Evolutionary conservation across 2,113 vertebrate species (phyloP).

Genomic region (Brachirus orientalis): DNA sequence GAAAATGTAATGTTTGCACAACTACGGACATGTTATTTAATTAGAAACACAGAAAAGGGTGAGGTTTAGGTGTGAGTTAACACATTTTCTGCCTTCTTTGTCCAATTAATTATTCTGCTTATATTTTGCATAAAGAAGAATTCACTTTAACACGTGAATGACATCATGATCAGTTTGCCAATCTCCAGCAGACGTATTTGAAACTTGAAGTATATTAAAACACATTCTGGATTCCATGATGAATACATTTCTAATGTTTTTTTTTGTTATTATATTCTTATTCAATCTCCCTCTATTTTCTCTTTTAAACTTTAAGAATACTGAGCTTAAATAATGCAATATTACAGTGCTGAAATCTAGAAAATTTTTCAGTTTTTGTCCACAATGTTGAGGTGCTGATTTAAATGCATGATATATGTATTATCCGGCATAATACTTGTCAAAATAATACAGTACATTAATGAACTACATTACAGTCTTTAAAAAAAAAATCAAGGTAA

Average conservation of each 20-base stretch:
- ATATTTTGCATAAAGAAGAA: neutral
- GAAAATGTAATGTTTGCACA: neutral
- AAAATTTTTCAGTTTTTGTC: neutral
- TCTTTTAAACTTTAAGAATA: too few relatives aligned
- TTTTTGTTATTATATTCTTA: too few relatives aligned
- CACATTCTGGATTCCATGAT: neutral
- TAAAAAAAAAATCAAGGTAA: neutral
- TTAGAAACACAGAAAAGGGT: neutral
- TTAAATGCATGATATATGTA: neutral
- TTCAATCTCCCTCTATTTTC: too few relatives aligned
- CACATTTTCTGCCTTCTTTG: too few relatives aligned
- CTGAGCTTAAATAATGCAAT: too few relatives aligned
- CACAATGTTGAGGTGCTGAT: neutral
- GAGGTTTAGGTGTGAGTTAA: neutral
- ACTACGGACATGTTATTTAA: neutral
- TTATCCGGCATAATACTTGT: too few relatives aligned
- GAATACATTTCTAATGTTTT: neutral
- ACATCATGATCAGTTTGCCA: neutral
- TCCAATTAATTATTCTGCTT: neutral
- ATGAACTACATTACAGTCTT: neutral
- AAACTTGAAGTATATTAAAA: too few relatives aligned
- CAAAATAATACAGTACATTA: neutral
- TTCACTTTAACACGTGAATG: neutral
- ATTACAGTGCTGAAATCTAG: conserved; percentile 3
- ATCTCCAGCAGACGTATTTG: neutral